A percentile compares a stretch with the other conserved stretches of the same genome.
These are phyloP conservation scores for Zaprionus ornatus DNA, from an alignment of 1,140 invertebrate species.

Conservation along the genomic window DNA sequence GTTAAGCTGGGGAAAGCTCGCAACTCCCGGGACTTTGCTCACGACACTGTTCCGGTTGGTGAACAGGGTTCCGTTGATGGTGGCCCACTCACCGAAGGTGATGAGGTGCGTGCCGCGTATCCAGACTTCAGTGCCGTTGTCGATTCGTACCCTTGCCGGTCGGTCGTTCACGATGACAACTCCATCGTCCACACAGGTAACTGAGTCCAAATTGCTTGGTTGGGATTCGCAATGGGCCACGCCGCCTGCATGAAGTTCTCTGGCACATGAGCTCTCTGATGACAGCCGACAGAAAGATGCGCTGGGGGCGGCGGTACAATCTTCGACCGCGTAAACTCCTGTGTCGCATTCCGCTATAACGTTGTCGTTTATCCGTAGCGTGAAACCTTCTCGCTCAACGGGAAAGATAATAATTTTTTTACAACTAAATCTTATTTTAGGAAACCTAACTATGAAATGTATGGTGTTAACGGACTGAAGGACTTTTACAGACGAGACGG, in stretches of 20 bases:
- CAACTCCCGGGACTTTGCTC: constrained; percentile 14
- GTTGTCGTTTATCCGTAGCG: constrained; percentile 12
- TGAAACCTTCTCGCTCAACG: neutral
- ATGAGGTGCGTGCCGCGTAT: constrained; percentile 30
- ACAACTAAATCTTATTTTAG: constrained; percentile 11
- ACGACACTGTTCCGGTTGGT: constrained; percentile 13
- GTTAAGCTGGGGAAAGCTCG: too few species aligned
- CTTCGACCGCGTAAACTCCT: constrained; percentile 2
- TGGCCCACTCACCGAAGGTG: constrained; percentile 11
- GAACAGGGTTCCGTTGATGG: constrained; percentile 26
- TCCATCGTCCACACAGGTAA: constrained; percentile 14
- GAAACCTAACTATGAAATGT: constrained; percentile 30
- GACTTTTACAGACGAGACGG: constrained; percentile 22
- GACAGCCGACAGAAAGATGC: constrained; percentile 8
- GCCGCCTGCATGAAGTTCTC: constrained; percentile 32
- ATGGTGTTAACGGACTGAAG: constrained; percentile 14
- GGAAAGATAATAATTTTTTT: constrained; percentile 30
- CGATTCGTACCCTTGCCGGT: constrained; percentile 23
- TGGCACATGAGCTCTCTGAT: constrained; percentile 10
- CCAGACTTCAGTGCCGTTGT: constrained; percentile 19
- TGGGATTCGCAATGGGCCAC: constrained; percentile 25
- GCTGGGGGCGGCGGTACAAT: neutral
- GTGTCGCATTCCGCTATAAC: too few species aligned
- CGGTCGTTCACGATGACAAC: constrained; percentile 30
- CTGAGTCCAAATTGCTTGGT: constrained; percentile 10